These are phyloP conservation scores for Phaethon lepturus DNA, from an alignment of 2,113 vertebrate species.

Conservation along the genomic window DNA sequence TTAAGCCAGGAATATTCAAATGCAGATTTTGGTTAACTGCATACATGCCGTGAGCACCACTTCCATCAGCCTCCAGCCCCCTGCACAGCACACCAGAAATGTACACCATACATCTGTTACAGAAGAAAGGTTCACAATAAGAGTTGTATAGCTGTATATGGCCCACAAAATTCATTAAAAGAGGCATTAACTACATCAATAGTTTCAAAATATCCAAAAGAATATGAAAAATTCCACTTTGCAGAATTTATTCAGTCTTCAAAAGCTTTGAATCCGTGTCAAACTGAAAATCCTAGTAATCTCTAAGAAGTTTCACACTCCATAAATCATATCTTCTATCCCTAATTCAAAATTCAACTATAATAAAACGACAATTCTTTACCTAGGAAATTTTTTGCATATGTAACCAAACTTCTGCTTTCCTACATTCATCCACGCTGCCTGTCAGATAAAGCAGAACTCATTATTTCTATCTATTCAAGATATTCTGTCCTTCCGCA, in stretches of 20 bases:
- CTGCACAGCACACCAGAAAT: not conserved
- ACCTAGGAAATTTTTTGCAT: not conserved
- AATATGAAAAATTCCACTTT: not conserved
- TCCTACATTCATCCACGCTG: not conserved
- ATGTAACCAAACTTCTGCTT: not conserved
- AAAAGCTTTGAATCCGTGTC: not conserved
- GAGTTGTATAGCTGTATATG: not conserved
- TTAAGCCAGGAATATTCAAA: not conserved
- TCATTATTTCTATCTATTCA: not conserved
- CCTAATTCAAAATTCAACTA: not conserved
- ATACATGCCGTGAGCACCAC: not conserved
- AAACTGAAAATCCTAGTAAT: not conserved
- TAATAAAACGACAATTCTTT: not conserved
- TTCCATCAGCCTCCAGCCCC: fast-evolving
- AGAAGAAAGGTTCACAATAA: not conserved
- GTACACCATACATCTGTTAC: not conserved
- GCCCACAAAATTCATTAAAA: not conserved
- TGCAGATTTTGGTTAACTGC: not conserved
- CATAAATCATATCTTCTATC: not conserved
- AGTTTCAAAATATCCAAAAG: not conserved
- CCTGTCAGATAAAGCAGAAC: not conserved
- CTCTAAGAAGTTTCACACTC: not conserved
- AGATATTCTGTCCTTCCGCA: not conserved
- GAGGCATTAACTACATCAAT: not conserved
- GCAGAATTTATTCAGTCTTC: not conserved